Percentiles rank a stretch among this genome's conserved stretches.
Conservation (phyloP, 2,797 vertebrate genomes). For the Choloepus didactylus region DNA sequence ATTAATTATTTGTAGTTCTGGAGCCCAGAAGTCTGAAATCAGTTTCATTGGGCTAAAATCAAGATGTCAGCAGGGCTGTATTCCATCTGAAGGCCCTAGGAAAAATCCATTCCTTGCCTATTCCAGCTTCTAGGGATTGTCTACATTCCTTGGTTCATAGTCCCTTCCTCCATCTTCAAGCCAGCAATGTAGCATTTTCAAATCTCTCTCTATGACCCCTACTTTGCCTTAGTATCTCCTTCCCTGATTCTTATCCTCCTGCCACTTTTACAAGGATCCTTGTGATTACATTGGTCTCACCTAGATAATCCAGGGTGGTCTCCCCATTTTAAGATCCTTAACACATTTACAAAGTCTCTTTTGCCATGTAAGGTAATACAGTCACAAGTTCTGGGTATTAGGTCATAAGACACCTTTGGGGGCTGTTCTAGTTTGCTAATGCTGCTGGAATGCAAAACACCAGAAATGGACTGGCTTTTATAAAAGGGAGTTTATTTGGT, state of each 20-base stretch:
- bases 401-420: no score
- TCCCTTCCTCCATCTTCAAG: not conserved
- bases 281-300: not conserved
- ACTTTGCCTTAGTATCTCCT: not conserved
- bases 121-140: not conserved
- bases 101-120: no score
- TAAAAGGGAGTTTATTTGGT: no score
- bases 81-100: not conserved
- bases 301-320: not conserved
- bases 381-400: no score
- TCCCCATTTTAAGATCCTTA: not conserved
- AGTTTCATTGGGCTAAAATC: not conserved
- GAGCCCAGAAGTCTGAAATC: not conserved
- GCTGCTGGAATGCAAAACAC: no score
- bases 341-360: not conserved
- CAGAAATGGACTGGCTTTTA: no score
- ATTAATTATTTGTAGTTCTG: not conserved
- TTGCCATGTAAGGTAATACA: not conserved
- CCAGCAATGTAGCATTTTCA: not conserved
- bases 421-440: no score
- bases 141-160: not conserved
- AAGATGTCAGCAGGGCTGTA: not conserved
- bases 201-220: not conserved
- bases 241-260: not conserved
- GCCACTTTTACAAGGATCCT: not conserved